A percentile compares a stretch with the other conserved stretches of the same genome.
These are phyloP conservation scores for Andrena praecox DNA, from an alignment of 2,888 invertebrate species.

Conservation along the genomic window DNA sequence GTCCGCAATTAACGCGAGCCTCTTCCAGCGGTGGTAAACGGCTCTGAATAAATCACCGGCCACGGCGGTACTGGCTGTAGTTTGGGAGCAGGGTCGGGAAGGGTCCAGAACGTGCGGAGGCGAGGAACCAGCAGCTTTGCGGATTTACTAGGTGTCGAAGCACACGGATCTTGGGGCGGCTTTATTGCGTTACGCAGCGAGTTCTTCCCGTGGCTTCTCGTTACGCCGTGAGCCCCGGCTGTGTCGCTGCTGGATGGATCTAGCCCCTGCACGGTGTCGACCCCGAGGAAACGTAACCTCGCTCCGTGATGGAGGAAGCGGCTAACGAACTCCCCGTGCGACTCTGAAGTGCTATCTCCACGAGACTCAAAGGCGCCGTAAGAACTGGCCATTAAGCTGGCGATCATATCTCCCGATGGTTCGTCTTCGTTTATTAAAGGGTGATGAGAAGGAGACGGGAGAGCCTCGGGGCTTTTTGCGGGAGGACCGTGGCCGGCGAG, in stretches of 20 bases:
- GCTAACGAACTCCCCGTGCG: conserved; percentile 70
- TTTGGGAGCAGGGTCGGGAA: conserved; percentile 47
- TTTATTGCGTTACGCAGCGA: conserved; percentile 81
- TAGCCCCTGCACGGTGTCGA: not conserved
- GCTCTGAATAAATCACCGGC: conserved; percentile 76
- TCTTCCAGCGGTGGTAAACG: conserved; percentile 23
- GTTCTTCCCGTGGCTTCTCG: conserved; percentile 76
- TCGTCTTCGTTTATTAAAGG: conserved; percentile 70
- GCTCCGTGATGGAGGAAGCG: conserved; percentile 31
- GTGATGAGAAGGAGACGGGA: conserved; percentile 36
- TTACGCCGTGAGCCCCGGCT: conserved; percentile 51
- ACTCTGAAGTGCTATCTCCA: conserved; percentile 65
- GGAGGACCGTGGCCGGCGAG: not conserved
- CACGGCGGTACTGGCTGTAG: conserved; percentile 43
- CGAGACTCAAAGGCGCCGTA: conserved; percentile 64
- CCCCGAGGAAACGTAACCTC: conserved; percentile 46
- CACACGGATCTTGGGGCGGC: conserved; percentile 54
- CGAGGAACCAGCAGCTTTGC: conserved; percentile 43
- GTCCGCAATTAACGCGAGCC: conserved; percentile 79
- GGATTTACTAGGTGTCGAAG: conserved; percentile 77
- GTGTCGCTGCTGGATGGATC: not conserved
- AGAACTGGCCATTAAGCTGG: conserved; percentile 65
- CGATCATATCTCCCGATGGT: conserved; percentile 66
- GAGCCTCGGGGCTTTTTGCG: conserved; percentile 18
- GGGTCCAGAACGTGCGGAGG: conserved; percentile 64